Percentiles rank a stretch among this genome's conserved stretches.
Conservation (phyloP, 2,888 invertebrate species). For the Hypolimnas misippus region DNA sequence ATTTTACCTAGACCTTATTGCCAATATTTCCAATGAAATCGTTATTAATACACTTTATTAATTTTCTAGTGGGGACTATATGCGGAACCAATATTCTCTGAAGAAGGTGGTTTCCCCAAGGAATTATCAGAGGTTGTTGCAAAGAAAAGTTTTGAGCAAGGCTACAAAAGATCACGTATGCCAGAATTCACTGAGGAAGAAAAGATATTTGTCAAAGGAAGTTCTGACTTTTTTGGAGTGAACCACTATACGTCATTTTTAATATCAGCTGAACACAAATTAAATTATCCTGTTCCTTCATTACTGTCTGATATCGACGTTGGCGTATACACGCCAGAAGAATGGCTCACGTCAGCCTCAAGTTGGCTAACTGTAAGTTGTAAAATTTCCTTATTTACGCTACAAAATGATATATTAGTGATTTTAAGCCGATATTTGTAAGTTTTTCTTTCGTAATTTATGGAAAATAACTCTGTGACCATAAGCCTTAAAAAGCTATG, state of each 20-base stretch:
- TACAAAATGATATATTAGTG: too few relatives aligned
- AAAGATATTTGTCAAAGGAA: slow-evolving; percentile 54
- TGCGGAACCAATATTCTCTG: slow-evolving; percentile 76
- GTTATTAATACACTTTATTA: neutral
- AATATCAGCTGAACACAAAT: slow-evolving; percentile 53
- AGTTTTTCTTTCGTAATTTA: too few relatives aligned
- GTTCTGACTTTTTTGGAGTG: slow-evolving; percentile 78
- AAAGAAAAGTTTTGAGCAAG: slow-evolving; percentile 56
- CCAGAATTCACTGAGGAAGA: slow-evolving; percentile 57
- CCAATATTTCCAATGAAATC: neutral
- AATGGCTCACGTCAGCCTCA: slow-evolving; percentile 58
- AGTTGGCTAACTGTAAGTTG: slow-evolving; percentile 57
- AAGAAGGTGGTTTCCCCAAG: slow-evolving; percentile 80
- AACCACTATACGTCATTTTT: slow-evolving; percentile 86
- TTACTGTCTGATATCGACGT: slow-evolving; percentile 54
- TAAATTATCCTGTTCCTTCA: slow-evolving; percentile 48
- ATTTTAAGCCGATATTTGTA: too few relatives aligned
- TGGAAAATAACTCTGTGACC: too few relatives aligned
- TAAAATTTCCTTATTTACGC: too few relatives aligned
- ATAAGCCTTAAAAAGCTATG: too few relatives aligned
- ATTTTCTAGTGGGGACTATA: slow-evolving; percentile 69
- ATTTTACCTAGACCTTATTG: neutral
- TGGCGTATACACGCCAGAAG: slow-evolving; percentile 45
- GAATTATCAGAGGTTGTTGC: slow-evolving; percentile 71
- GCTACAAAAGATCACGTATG: slow-evolving; percentile 53